A percentile compares a stretch with the other conserved stretches of the same genome.
These are phyloP conservation scores for Dryobota labecula DNA, from an alignment of 2,888 invertebrate genomes.

Conservation along the genomic window DNA sequence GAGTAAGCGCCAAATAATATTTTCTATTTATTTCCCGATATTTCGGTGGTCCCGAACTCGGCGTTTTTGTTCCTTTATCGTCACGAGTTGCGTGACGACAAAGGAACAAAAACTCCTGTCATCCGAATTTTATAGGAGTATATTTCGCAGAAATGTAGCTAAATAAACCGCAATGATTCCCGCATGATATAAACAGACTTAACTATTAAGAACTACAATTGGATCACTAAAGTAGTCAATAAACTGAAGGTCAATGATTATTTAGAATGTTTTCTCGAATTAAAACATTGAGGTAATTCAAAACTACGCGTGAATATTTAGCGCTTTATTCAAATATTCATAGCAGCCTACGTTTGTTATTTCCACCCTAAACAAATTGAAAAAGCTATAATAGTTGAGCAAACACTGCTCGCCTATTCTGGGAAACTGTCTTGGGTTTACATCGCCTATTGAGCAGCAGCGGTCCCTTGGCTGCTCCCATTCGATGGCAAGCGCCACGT, in stretches of 20 bases:
- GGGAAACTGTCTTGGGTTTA: conserved; percentile 20
- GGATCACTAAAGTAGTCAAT: conserved; percentile 6
- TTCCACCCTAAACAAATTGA: not conserved
- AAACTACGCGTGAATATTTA: conserved; percentile 6
- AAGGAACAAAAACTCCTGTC: not conserved
- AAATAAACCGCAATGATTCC: not conserved
- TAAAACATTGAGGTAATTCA: not conserved
- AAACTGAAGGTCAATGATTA: not conserved
- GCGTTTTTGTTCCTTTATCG: too few relatives aligned
- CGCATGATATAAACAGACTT: not conserved
- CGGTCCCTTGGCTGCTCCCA: conserved; percentile 1
- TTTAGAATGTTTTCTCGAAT: conserved; percentile 1
- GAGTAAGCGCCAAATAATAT: conserved; percentile 1
- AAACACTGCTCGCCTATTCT: conserved; percentile 20
- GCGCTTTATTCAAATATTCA: conserved; percentile 16
- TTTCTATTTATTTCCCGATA: conserved; percentile 21
- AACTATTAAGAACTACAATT: not conserved
- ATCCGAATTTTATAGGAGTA: not conserved
- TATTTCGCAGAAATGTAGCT: not conserved
- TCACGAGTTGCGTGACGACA: not conserved
- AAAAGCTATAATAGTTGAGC: conserved; percentile 20
- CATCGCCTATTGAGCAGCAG: not conserved
- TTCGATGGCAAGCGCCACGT: not conserved
- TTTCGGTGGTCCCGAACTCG: not conserved
- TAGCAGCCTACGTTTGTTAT: conserved; percentile 5